Evolutionary conservation across 53 echinoderm and acorn worm species (phyloP).

Genomic region (Paracentrotus lividus): DNA sequence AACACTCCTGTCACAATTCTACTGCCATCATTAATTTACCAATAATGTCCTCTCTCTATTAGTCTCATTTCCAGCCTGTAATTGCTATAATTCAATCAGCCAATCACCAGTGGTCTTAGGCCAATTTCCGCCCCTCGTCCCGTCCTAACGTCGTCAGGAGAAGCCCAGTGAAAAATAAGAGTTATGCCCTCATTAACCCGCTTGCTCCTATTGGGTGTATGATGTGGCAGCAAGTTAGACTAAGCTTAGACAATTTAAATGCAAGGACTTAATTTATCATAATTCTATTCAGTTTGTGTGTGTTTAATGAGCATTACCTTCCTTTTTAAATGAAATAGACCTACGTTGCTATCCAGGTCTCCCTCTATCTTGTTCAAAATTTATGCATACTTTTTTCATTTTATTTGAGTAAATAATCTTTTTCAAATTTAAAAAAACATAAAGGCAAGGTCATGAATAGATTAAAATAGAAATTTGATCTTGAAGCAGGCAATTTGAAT

Average conservation of each 20-base stretch:
- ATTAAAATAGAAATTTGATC: no score
- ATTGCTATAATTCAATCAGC: conserved; percentile 54
- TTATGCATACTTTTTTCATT: no score
- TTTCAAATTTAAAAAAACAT: no score
- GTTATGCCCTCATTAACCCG: not conserved
- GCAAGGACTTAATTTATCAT: not conserved
- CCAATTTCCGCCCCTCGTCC: conserved; percentile 38
- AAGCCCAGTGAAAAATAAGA: not conserved
- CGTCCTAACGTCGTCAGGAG: conserved; percentile 34
- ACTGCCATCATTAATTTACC: conserved; percentile 60
- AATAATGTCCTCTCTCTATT: conserved; percentile 61
- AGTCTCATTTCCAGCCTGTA: conserved; percentile 65
- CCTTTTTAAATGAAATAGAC: not conserved
- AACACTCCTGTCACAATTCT: not conserved
- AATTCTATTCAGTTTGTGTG: not conserved
- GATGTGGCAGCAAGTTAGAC: not conserved
- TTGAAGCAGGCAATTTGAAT: no score
- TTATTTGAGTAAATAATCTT: no score
- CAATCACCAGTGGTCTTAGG: conserved; percentile 56
- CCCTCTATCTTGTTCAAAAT: no score
- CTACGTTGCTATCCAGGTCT: not conserved
- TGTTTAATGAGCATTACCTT: not conserved
- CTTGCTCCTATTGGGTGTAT: not conserved
- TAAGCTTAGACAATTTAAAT: not conserved
- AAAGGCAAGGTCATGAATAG: no score